These are phyloP conservation scores for Stichopus horrens DNA, from an alignment of 53 echinoderm and acorn worm genomes.

Conservation along the genomic window DNA sequence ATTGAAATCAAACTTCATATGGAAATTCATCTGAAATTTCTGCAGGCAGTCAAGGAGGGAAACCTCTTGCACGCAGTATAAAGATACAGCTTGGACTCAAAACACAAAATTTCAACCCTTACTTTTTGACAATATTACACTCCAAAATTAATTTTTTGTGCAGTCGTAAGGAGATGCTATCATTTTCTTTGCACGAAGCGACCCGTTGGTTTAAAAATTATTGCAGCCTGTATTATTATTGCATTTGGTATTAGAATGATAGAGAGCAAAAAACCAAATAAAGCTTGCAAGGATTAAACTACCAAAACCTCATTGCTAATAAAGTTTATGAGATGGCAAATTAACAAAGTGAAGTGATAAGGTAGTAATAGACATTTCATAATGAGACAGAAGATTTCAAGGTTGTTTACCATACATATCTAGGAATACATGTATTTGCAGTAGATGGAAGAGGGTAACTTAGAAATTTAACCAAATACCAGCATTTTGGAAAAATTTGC, in stretches of 20 bases:
- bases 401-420: neutral
- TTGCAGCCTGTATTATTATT: neutral
- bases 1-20: slow-evolving; percentile 20
- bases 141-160: slow-evolving; percentile 13
- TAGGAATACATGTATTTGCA: no score
- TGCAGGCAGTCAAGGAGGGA: slow-evolving; percentile 19
- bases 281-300: slow-evolving; percentile 3
- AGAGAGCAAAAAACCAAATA: neutral
- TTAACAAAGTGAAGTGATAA: neutral
- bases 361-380: neutral
- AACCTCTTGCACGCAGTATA: neutral
- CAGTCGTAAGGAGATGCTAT: slow-evolving; percentile 7
- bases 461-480: neutral
- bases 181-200: neutral
- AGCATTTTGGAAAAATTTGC: neutral
- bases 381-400: neutral
- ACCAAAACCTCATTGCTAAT: neutral
- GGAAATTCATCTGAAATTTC: neutral
- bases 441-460: neutral
- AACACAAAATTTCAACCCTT: slow-evolving; percentile 25
- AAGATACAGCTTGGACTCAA: neutral
- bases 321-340: neutral
- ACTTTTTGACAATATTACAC: slow-evolving; percentile 22
- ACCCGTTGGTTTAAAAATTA: neutral
- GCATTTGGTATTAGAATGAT: neutral